phyloP scores from a whole-genome alignment of 2,888 invertebrate species.

The Drosophila incognita region DNA sequence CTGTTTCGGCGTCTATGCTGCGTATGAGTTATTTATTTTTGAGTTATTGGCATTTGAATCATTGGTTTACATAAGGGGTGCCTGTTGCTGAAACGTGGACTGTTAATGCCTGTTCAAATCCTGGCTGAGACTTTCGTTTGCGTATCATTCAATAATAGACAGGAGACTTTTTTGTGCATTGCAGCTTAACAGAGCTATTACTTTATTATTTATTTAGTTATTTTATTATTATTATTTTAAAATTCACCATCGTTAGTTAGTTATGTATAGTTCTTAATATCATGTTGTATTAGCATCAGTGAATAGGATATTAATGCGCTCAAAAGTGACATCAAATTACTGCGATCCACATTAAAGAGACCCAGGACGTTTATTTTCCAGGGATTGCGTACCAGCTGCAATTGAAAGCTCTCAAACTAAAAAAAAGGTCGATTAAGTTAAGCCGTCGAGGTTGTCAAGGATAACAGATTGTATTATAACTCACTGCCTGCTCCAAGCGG shows the following conservation, averaged over 20 bases:
- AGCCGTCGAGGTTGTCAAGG: not conserved
- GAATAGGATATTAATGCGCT: slow-evolving; percentile 40
- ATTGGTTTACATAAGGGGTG: slow-evolving; percentile 7
- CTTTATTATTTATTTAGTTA: not conserved
- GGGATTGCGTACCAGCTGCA: slow-evolving; percentile 58
- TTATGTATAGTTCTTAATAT: slow-evolving; percentile 42
- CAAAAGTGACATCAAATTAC: not conserved
- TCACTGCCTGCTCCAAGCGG: slow-evolving; percentile 49
- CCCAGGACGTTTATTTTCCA: slow-evolving; percentile 40
- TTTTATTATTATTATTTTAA: too few species aligned
- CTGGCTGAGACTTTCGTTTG: slow-evolving; percentile 31
- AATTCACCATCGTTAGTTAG: not conserved
- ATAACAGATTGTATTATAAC: not conserved
- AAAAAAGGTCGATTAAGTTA: not conserved
- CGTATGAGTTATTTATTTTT: slow-evolving; percentile 79
- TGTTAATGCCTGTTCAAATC: slow-evolving; percentile 32
- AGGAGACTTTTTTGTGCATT: not conserved
- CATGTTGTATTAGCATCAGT: slow-evolving; percentile 61
- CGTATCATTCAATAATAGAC: not conserved
- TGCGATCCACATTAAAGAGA: slow-evolving; percentile 31
- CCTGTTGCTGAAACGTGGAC: slow-evolving; percentile 1
- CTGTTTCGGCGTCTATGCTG: slow-evolving; percentile 46
- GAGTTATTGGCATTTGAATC: slow-evolving; percentile 71
- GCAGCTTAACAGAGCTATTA: not conserved
- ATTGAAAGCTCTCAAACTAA: slow-evolving; percentile 54